Percentiles rank a stretch among this genome's conserved stretches.
phyloP scores from a whole-genome alignment of 2,797 vertebrate genomes.

The Bryconaethiops microstoma region DNA sequence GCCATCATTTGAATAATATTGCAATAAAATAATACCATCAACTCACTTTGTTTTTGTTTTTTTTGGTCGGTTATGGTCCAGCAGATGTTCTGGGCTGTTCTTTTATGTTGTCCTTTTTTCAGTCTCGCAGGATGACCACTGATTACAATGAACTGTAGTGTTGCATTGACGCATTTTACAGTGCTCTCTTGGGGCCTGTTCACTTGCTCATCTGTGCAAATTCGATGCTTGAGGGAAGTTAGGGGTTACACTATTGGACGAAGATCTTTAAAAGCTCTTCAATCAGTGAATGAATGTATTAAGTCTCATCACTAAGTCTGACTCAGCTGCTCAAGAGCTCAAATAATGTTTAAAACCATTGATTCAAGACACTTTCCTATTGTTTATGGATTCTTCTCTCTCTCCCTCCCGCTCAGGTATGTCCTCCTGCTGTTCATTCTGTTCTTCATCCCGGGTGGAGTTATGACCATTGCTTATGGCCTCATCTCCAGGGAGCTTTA shows the following conservation, averaged over 20 bases:
- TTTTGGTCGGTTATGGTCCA: slow-evolving; percentile 17
- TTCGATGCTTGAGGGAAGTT: not conserved
- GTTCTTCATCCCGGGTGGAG: slow-evolving; percentile 91
- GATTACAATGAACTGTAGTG: not conserved
- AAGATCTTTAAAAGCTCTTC: not conserved
- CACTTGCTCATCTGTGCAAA: not conserved
- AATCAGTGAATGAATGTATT: slow-evolving; percentile 16
- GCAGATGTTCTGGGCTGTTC: slow-evolving; percentile 15
- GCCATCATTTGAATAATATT: slow-evolving; percentile 69
- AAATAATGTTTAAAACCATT: slow-evolving; percentile 12
- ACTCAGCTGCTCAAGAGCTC: not conserved
- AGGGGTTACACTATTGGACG: not conserved
- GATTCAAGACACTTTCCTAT: slow-evolving; percentile 18
- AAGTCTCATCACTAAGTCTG: slow-evolving; percentile 2
- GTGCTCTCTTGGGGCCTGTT: not conserved
- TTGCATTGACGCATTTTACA: not conserved
- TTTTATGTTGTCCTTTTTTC: not conserved
- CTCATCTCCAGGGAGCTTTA: slow-evolving; percentile 94
- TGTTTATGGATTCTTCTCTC: not conserved
- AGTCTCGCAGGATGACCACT: not conserved
- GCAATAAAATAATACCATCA: slow-evolving; percentile 23
- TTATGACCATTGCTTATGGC: slow-evolving; percentile 91
- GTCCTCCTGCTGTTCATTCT: slow-evolving; percentile 86
- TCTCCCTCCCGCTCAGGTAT: slow-evolving; percentile 77
- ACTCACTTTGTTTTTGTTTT: not conserved